Conservation (phyloP, 2,113 vertebrate genomes). For the Platichthys flesus region DNA sequence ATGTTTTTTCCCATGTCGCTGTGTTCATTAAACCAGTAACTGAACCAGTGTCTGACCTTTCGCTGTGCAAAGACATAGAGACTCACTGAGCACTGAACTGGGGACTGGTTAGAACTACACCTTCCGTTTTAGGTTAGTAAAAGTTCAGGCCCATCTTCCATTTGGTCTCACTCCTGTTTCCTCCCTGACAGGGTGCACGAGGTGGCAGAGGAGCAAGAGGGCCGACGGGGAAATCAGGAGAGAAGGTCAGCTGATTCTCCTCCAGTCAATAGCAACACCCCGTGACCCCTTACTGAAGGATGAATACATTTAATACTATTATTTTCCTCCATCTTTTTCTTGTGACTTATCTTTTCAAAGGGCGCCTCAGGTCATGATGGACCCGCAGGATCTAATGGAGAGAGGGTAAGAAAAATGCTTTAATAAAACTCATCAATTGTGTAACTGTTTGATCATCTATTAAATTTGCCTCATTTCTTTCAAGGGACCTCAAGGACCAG, state of each 20-base stretch:
- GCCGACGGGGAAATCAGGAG: conserved; percentile 94
- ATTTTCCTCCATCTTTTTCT: not conserved
- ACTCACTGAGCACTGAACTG: not conserved
- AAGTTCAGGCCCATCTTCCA: not conserved
- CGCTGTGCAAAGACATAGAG: not conserved
- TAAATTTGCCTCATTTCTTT: conserved; percentile 15
- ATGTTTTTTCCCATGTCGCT: not conserved
- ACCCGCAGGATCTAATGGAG: conserved; percentile 90
- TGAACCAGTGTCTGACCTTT: not conserved
- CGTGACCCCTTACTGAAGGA: not conserved
- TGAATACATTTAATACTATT: not conserved
- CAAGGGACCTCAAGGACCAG: conserved; percentile 94
- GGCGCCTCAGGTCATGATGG: conserved; percentile 94
- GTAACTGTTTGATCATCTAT: not conserved
- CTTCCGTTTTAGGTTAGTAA: not conserved
- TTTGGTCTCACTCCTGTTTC: conserved; percentile 15
- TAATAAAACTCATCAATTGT: not conserved
- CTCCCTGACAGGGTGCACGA: conserved; percentile 85
- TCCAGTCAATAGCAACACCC: not conserved
- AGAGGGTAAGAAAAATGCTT: conserved; percentile 85
- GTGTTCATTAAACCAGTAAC: not conserved
- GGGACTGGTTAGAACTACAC: not conserved
- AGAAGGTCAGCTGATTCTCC: conserved; percentile 86
- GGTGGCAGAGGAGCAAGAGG: conserved; percentile 92
- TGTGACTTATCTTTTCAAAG: conserved; percentile 67